phyloP scores from a whole-genome alignment of 2,888 invertebrate genomes.

The Morpho achilles region DNA sequence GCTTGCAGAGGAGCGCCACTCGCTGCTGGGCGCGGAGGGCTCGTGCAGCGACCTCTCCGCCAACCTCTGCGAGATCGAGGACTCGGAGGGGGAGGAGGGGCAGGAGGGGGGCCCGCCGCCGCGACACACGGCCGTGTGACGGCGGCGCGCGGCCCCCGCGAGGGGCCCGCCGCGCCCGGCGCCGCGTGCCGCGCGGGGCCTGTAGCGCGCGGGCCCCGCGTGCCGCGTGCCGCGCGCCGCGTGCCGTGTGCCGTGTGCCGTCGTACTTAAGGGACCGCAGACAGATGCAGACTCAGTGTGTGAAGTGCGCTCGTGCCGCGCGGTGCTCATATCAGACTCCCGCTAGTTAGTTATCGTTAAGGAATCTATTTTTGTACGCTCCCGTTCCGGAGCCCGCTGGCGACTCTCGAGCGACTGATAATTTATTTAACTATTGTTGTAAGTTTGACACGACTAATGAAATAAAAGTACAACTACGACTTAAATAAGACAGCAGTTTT shows the following conservation, averaged over 20 bases:
- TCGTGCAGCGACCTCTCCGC: slow-evolving; percentile 93
- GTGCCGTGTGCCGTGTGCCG: neutral
- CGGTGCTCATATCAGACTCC: slow-evolving; percentile 66
- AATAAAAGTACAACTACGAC: slow-evolving; percentile 27
- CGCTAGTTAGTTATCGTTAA: slow-evolving; percentile 48
- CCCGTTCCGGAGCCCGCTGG: slow-evolving; percentile 20
- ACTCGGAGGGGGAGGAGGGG: slow-evolving; percentile 85
- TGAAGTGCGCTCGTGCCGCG: slow-evolving; percentile 3
- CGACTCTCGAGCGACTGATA: slow-evolving; percentile 34
- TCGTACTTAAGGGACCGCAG: too few relatives aligned
- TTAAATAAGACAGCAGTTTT: slow-evolving; percentile 13
- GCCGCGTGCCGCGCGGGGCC: slow-evolving; percentile 27
- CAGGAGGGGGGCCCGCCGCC: slow-evolving; percentile 29
- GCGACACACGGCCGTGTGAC: slow-evolving; percentile 69
- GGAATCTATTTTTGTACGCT: slow-evolving; percentile 71
- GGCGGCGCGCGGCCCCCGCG: slow-evolving; percentile 43
- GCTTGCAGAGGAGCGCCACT: slow-evolving; percentile 84
- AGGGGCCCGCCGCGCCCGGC: slow-evolving; percentile 30
- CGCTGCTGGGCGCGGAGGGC: slow-evolving; percentile 80
- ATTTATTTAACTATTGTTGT: slow-evolving; percentile 44
- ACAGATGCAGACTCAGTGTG: neutral
- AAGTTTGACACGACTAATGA: slow-evolving; percentile 60
- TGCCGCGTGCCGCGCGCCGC: neutral
- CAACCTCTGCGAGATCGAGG: slow-evolving; percentile 95
- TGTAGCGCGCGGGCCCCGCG: slow-evolving; percentile 1